A percentile compares a stretch with the other conserved stretches of the same genome.
phyloP scores from a whole-genome alignment of 2,888 invertebrate species.

The Drymonia ruficornis region DNA sequence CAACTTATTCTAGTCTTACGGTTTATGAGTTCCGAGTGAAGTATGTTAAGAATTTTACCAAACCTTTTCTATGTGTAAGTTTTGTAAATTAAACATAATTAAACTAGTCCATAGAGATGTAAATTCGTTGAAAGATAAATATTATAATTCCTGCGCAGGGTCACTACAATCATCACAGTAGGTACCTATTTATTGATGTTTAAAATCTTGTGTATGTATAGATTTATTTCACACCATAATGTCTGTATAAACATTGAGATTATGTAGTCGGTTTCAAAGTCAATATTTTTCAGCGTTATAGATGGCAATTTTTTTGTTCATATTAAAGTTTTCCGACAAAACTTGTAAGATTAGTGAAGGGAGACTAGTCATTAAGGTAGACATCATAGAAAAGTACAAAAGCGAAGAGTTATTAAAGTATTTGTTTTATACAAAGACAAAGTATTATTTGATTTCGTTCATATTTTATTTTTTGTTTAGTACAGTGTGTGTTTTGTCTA shows the following conservation, averaged over 20 bases:
- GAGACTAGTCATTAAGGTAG: conserved; percentile 57
- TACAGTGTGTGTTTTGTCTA: conserved; percentile 48
- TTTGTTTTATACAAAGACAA: conserved; percentile 53
- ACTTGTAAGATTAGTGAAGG: conserved; percentile 41
- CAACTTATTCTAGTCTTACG: conserved; percentile 52
- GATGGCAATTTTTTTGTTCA: conserved; percentile 15
- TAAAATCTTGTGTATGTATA: conserved; percentile 38
- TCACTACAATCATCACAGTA: conserved; percentile 40
- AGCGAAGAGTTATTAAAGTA: conserved; percentile 31
- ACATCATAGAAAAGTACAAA: conserved; percentile 68
- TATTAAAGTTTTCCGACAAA: conserved; percentile 23
- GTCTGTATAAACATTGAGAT: conserved; percentile 34
- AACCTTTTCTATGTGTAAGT: conserved; percentile 45
- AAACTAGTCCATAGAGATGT: conserved; percentile 49
- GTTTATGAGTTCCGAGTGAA: conserved; percentile 24
- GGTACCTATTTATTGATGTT: conserved; percentile 45
- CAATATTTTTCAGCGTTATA: conserved; percentile 24
- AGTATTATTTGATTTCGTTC: conserved; percentile 52
- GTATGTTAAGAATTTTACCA: conserved; percentile 35
- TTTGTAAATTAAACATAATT: conserved; percentile 54
- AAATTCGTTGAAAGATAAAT: conserved; percentile 46
- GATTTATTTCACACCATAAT: conserved; percentile 35
- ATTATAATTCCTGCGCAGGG: conserved; percentile 54
- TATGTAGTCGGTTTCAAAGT: conserved; percentile 24
- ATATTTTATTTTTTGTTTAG: conserved; percentile 58